Conservation (phyloP, 2,888 invertebrate genomes). For the Macroteleia sp. region DNA sequence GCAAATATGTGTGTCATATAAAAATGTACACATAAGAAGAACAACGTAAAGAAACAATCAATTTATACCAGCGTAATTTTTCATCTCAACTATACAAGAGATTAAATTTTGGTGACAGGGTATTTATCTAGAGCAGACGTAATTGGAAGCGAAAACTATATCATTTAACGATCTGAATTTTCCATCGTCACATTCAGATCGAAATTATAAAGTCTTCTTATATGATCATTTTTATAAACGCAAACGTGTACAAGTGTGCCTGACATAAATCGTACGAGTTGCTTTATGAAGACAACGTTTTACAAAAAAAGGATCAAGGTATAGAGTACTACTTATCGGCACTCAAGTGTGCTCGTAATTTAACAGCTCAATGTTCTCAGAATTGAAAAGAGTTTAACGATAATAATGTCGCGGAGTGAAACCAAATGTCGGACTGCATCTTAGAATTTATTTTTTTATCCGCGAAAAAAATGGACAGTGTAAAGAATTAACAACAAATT, state of each 20-base stretch:
- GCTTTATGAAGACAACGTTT: conserved; percentile 23
- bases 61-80: conserved; percentile 40
- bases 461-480: conserved; percentile 14
- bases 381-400: conserved; percentile 34
- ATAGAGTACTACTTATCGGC: conserved; percentile 46
- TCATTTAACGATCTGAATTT: not conserved
- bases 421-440: conserved; percentile 49
- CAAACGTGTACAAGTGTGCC: conserved; percentile 44
- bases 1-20: conserved; percentile 33
- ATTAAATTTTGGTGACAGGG: conserved; percentile 42
- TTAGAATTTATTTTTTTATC: conserved; percentile 61
- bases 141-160: not conserved
- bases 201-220: conserved; percentile 45
- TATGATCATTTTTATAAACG: conserved; percentile 59
- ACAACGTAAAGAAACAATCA: conserved; percentile 35
- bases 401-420: conserved; percentile 45
- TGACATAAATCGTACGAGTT: conserved; percentile 16
- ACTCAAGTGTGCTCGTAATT: conserved; percentile 64
- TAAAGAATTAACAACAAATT: conserved; percentile 14
- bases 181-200: not conserved
- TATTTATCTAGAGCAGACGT: conserved; percentile 28
- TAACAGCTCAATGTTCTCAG: conserved; percentile 53
- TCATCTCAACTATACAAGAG: conserved; percentile 8
- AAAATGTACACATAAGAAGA: conserved; percentile 62
- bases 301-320: conserved; percentile 16